Evolutionary conservation across 2,113 vertebrate species (phyloP), one percentile per base, ranked within the genome.

Genomic region (Sarotherodon lohbergeri): DNA sequence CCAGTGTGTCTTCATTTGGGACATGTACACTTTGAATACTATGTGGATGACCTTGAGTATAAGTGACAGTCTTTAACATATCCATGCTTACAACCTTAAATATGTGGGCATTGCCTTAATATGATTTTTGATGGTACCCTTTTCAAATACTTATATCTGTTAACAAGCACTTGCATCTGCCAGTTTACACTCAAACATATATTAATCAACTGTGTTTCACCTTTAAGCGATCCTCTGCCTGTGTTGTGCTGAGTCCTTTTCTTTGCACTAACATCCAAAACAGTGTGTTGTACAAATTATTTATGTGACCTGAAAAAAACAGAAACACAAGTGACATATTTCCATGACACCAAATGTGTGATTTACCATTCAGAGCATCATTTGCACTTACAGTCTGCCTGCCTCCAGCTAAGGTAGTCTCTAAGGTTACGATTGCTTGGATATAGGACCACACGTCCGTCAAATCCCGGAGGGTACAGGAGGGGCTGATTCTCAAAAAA

Each of bases 401-500:
- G 99, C 89, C 99, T 97, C 99, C 99, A 99, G 92, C 98, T 98
- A 84, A 99, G 97, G 92, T 99, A 99, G 92, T 99, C 99, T 93
- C 96, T 97, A 71, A 99, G 94, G 85, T 98, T 99, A 79, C 95
- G 97, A 92, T 98, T 97, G 94, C 94, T 98, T 56, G 99, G 99
- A 95, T 99, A 99, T 54, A 99, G 90, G 61, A 99, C 96, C 3
- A 99, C 98, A 73, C 99, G 97, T 50, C 98, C 98, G 86, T 99
- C 98, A 95, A 99, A 99, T 89, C 98, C 96, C 1, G 98, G 99
- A 0, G 99, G 99, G 89, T 98, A 98, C 59, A 97, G 94, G 86
- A 99, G 97, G 1, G 97, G 95, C 95, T 99, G 97, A 41, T 98
- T 97, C 88, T 96, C 97, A 88, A 99, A 99, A 91, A 96, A 99